Evolutionary conservation across 2,113 vertebrate species (phyloP), one percentile per base, ranked within the genome.

Genomic region (Clupea harengus): DNA sequence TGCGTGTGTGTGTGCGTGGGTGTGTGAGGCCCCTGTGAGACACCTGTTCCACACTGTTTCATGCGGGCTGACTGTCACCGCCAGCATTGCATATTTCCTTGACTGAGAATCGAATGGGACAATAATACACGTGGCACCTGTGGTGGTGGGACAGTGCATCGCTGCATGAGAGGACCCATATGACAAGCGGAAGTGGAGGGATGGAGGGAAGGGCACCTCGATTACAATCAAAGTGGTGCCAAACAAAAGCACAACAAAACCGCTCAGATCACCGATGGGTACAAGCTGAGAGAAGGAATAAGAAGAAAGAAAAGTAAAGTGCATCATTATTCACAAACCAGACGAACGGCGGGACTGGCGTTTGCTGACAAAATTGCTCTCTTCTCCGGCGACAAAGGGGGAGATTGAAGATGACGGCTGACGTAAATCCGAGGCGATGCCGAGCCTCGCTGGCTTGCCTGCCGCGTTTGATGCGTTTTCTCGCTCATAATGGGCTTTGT

Each of bases 321-420:
- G 10, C 13, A 32, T 72, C 25, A 1, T 32, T 72, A 72, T 72
- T 72, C 32, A 72, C 64, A 72, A 28, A 25, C 11, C n/a, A 72
- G 15, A 15, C 9, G 3, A 32, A 32, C n/a, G 10, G 25, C 1
- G 32, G 25, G 2, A 72, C 28, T 8, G 60, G 8, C 6, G 28
- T 25, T 28, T 2, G 25, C n/a, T 32, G 64, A 72, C 64, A 72
- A 72, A 72, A 32, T 72, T 72, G 64, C 64, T 72, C 25, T 32
- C 25, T 28, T 72, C 64, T 72, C 64, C 64, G 3, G 7, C 64
- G n/a, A 72, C 64, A 28, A 28, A 72, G 64, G n/a, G 25, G 25
- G n/a, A 72, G 64, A 72, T 72, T 72, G 64, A 72, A 72, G n/a
- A 72, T 72, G 64, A 72, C 3, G 9, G n/a, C 64, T 72, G 64